A percentile compares a stretch with the other conserved stretches of the same genome.
These are phyloP conservation scores for Liposcelis brunnea DNA, from an alignment of 2,888 invertebrate species.

Conservation along the genomic window DNA sequence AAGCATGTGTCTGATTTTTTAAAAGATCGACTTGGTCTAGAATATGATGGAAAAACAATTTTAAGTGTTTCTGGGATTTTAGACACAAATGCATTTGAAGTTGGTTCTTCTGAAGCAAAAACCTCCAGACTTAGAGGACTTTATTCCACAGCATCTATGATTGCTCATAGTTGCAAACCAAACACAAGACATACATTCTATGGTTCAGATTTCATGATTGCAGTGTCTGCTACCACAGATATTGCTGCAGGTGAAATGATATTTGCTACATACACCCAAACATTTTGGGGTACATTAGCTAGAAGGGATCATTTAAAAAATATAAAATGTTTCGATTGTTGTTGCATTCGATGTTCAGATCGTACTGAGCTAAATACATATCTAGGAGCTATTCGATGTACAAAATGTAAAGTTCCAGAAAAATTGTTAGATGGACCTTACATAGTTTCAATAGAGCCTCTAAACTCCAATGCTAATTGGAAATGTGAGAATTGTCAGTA, in stretches of 20 bases:
- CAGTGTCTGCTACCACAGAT: conserved; percentile 42
- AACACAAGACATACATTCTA: conserved; percentile 51
- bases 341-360: conserved; percentile 47
- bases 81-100: conserved; percentile 54
- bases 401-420: conserved; percentile 32
- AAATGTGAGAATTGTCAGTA: conserved; percentile 45
- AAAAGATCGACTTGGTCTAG: conserved; percentile 35
- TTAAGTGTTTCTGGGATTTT: conserved; percentile 39
- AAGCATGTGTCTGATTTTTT: conserved; percentile 44
- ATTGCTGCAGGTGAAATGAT: conserved; percentile 50
- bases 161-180: conserved; percentile 53
- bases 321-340: conserved; percentile 50
- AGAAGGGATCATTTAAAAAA: conserved; percentile 40
- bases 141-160: conserved; percentile 46
- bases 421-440: conserved; percentile 26
- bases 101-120: conserved; percentile 28
- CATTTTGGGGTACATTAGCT: conserved; percentile 48
- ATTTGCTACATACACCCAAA: conserved; percentile 51
- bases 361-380: conserved; percentile 49
- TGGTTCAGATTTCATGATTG: conserved; percentile 39
- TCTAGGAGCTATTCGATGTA: conserved; percentile 44
- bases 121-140: conserved; percentile 35
- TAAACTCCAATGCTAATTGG: conserved; percentile 41
- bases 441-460: conserved; percentile 40
- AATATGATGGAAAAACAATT: conserved; percentile 32